Evolutionary conservation across 2,113 vertebrate species (phyloP), one percentile per base, ranked within the genome.

Genomic region (Psittacula cyanocephala): DNA sequence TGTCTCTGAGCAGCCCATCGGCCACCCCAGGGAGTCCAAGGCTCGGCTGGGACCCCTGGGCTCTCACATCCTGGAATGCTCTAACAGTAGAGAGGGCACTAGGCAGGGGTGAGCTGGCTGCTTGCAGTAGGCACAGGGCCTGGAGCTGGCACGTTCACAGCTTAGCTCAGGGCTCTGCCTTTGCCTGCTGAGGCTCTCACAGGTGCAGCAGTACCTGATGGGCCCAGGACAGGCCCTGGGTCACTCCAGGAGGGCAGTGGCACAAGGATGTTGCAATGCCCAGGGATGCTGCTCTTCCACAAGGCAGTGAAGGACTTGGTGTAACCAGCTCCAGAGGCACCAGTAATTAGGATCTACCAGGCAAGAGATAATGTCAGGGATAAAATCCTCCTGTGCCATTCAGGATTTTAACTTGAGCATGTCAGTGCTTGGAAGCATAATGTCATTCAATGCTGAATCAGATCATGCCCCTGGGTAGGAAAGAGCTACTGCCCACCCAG

Each of bases 1-100:
- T 77, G 11, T 29, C 33, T 60, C 41, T 6, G 9, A 87, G 43
- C 25, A 31, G 39, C n/a, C 1, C 35, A n/a, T 37, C 25, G 60
- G 9, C 29, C 17, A 27, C 6, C 1, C 17, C 0, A 1, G 5
- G 9, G 17, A 0, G 3, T 43, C 35, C 39, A 52, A 53, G n/a
- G 8, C 35, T 52, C 0, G 3, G 46, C 46, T 79, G 43, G 15
- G 9, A 60, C 19, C 46, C 62, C 63, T 28, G 2, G 13, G 9
- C 12, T 55, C 33, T 69, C 41, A 10, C 2, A 3, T 62, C 37
- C 68, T 62, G 33, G 6, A 15, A 7, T 55, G 33, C 7, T 72
- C 23, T 49, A 75, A 27, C 27, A 33, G 53, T 43, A 62, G 46
- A 79, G 46, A 41, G 17, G 37, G 25, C 17, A 10, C 46, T 31